A percentile compares a stretch with the other conserved stretches of the same genome.
phyloP scores from a whole-genome alignment of 2,888 invertebrate species.

The Eurytoma adleriae region DNA sequence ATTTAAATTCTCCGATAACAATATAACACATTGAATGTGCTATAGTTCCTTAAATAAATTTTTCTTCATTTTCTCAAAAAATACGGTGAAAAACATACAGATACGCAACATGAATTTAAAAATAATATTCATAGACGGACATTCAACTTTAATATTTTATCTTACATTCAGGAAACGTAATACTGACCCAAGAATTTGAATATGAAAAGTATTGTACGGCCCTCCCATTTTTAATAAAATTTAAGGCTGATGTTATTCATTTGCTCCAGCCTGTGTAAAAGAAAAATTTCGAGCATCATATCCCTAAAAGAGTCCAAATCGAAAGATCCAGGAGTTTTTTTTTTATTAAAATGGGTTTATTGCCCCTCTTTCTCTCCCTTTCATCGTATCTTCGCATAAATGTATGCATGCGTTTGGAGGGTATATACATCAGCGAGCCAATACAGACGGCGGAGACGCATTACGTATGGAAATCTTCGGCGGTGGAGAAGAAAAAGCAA shows the following conservation, averaged over 20 bases:
- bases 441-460: conserved; percentile 29
- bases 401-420: conserved; percentile 34
- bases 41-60: no score
- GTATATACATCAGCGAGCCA: conserved; percentile 11
- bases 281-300: not conserved
- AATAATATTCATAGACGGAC: no score
- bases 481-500: conserved; percentile 16
- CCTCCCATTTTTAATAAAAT: conserved; percentile 16
- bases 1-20: no score
- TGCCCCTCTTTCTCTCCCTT: not conserved
- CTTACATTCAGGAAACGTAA: no score
- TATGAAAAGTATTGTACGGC: no score
- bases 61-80: no score
- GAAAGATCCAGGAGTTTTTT: conserved; percentile 16
- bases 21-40: no score
- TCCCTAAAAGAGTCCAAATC: not conserved
- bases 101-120: no score
- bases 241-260: conserved; percentile 2
- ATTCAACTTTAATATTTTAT: no score
- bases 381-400: conserved; percentile 8
- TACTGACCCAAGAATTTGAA: no score
- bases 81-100: no score
- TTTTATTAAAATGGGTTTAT: conserved; percentile 36
- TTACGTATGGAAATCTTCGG: conserved; percentile 44
- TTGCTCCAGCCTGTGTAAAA: not conserved